Evolutionary conservation across 30 jellyfish, hydroid and myxozoan genomes (phyloP).

Genomic region (Turritopsis dohrnii): DNA sequence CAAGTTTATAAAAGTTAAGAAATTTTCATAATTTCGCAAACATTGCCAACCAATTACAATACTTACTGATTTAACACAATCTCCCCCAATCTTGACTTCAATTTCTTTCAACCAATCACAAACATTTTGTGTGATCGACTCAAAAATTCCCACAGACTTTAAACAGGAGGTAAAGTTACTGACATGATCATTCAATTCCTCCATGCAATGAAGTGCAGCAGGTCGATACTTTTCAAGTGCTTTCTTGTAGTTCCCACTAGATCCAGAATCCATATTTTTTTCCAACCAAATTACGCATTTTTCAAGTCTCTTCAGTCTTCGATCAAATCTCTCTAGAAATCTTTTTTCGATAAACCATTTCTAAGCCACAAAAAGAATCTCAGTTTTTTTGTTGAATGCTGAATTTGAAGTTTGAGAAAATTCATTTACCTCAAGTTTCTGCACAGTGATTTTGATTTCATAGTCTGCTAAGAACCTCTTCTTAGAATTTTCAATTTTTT

Average conservation of each 20-base stretch:
- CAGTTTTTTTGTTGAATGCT: no score
- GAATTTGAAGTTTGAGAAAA: neutral
- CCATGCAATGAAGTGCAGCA: conserved; percentile 21
- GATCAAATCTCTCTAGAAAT: conserved; percentile 44
- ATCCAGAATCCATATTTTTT: neutral
- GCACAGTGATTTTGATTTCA: conserved; percentile 15
- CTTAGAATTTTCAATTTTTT: conserved; percentile 28
- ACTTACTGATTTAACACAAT: neutral
- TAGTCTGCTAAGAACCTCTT: conserved; percentile 32
- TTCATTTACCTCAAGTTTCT: conserved; percentile 51
- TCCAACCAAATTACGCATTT: neutral
- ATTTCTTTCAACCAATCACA: conserved; percentile 54
- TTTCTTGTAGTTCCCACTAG: neutral
- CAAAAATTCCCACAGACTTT: conserved; percentile 5
- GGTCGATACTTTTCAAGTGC: neutral
- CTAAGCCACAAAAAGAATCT: no score
- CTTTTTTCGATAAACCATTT: conserved; percentile 63
- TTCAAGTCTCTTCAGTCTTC: conserved; percentile 29
- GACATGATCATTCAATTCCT: conserved; percentile 25
- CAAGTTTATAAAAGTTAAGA: no score
- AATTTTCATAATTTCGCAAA: no score
- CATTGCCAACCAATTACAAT: neutral
- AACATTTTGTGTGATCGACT: conserved; percentile 15
- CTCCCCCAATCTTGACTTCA: conserved; percentile 18
- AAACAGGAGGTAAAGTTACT: conserved; percentile 1